Evolutionary conservation across 2,113 vertebrate species (phyloP), one percentile per base, ranked within the genome.

Genomic region (Empidonax alnorum): DNA sequence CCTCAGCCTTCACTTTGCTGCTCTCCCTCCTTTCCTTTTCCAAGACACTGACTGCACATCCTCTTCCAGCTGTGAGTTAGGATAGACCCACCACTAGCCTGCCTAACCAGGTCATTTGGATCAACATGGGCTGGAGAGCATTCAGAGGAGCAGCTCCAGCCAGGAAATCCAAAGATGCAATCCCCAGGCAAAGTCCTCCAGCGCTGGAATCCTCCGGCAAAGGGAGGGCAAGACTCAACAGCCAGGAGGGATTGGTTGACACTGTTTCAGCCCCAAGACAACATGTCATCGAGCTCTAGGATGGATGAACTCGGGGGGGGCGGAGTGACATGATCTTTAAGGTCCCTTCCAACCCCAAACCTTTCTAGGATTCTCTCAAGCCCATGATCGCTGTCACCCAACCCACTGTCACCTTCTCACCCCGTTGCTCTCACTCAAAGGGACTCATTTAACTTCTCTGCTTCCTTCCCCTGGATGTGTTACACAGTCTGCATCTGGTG

Each of bases 81-180:
- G 83, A 90, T 27, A 74, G 39, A 88, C 52, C 86, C 80, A 87
- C 68, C 86, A 67, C 63, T 12, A 27, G 73, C 49, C 61, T 88
- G 63, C 83, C 95, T 72, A 65, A 81, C 30, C 86, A 84, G 91
- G 86, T 68, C 94, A 86, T 47, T 67, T 89, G 94, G 94, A 94
- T 84, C 83, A 78, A 9, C 42, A 8, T 0, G 12, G 65, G 56
- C 5, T 94, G 94, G 83, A 92, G 88, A 96, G 56, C 42, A 2
- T 37, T 92, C 91, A 92, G 83, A 75, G 23, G 14, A 74, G 59
- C 35, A 22, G 77, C 83, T 92, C 61, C 27, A 58, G 86, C 76
- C 62, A 84, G 33, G 27, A 56, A 92, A 93, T 90, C 79, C 95
- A 89, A 74, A 84, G 83, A 84, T 74, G 50, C 55, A 92, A 74